Evolutionary conservation across 2,888 invertebrate species (phyloP), one percentile per base, ranked within the genome.

Genomic region (Venustoraphidia nigricollis): DNA sequence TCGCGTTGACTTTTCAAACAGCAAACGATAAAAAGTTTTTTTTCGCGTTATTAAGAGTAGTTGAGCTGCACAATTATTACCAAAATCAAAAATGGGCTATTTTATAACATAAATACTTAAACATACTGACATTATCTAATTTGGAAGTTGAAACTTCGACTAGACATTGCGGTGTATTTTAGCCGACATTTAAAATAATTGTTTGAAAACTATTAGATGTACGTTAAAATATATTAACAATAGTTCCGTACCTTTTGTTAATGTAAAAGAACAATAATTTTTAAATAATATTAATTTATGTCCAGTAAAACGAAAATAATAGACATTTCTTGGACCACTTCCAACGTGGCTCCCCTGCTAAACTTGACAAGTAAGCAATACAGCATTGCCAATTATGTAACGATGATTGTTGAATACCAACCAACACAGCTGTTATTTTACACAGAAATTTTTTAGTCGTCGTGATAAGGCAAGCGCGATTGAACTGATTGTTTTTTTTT

Each of bases 371-470:
- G 13, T 13, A n/a, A 13, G 38, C 38, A 38, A 38, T 11, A 6
- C 13, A 11, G 11, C 11, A 38, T 50, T 47, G 39, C 34, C 40
- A 43, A 35, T 35, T 9, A 67, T 54, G 13, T 38, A 38, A 38
- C 9, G 9, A 8, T 11, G 3, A 17, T 17, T 17, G 17, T 17
- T 17, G 17, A 11, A 38, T 38, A 38, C 27, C 27, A 27, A 6
- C 27, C 27, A 27, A 27, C 27, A 3, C 27, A 27, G 27, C 3
- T 27, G 27, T 6, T 6, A 27, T 27, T 27, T 27, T 27, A 27
- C 27, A 27, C 27, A 27, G 27, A 6, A 27, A 27, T 27, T 27
- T 27, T 27, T 27, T 27, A 6, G 27, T 27, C 27, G 27, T 6
- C 27, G 27, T 27, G 27, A 27, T 27, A 17, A 17, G 17, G 17